Percentiles rank a stretch among this genome's conserved stretches.
Evolutionary conservation across 2,113 vertebrate genomes (phyloP).

Genomic region (Aptenodytes patagonicus): DNA sequence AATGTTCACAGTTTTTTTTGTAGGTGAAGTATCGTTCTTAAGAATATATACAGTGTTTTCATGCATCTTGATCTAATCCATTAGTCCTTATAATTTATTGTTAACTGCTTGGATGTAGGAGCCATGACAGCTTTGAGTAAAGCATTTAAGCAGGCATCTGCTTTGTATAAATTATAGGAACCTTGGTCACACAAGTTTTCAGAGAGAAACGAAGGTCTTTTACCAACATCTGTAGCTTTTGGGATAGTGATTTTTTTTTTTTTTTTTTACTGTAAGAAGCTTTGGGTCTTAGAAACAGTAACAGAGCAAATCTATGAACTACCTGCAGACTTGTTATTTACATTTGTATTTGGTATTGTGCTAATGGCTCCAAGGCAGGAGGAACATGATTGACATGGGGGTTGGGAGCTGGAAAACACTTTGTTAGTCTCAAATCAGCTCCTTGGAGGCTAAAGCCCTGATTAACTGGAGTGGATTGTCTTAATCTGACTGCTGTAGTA

Average conservation of each 20-base stretch:
- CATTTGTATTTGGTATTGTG: not conserved
- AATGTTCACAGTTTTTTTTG: not conserved
- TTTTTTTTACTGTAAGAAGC: not conserved
- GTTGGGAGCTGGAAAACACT: not conserved
- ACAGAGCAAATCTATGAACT: not conserved
- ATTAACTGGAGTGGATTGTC: slow-evolving; percentile 49
- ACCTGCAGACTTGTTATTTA: not conserved
- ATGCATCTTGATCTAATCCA: slow-evolving; percentile 43
- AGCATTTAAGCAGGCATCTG: slow-evolving; percentile 50
- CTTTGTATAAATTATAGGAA: slow-evolving; percentile 42
- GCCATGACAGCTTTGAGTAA: slow-evolving; percentile 31
- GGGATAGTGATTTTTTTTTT: not conserved
- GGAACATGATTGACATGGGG: not conserved
- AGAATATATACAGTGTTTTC: slow-evolving; percentile 17
- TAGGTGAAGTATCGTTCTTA: slow-evolving; percentile 10
- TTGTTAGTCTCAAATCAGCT: slow-evolving; percentile 17
- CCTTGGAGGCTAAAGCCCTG: slow-evolving; percentile 36
- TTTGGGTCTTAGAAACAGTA: not conserved
- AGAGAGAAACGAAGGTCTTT: slow-evolving; percentile 20
- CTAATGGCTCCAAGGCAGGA: slow-evolving; percentile 1
- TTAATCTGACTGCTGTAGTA: slow-evolving; percentile 44
- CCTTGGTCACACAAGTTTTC: slow-evolving; percentile 8
- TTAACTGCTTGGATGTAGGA: slow-evolving; percentile 25
- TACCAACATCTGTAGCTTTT: not conserved
- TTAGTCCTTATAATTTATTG: slow-evolving; percentile 48